Percentiles rank a stretch among this genome's conserved stretches.
Evolutionary conservation across 2,888 invertebrate species (phyloP).

Genomic region (Tribolium freemani): DNA sequence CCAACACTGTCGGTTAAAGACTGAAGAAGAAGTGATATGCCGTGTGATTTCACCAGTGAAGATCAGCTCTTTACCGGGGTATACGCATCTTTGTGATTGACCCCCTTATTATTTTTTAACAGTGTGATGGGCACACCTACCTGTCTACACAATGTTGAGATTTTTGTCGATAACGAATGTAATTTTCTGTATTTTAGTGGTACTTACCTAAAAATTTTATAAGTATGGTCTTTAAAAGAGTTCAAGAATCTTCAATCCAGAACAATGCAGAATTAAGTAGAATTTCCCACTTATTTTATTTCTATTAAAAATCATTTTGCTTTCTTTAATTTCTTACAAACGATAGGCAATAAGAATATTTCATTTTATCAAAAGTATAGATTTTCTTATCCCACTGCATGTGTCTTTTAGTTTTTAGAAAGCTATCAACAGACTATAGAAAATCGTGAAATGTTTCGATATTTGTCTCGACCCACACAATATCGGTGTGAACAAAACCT

Average conservation of each 20-base stretch:
- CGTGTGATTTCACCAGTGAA: slow-evolving; percentile 42
- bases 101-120: slow-evolving; percentile 33
- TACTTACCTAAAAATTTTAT: background rate
- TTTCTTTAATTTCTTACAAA: background rate
- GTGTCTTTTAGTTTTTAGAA: slow-evolving; percentile 9
- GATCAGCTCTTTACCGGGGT: slow-evolving; percentile 37
- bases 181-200: too few species aligned
- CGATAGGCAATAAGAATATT: background rate
- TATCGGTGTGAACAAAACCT: background rate
- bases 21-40: slow-evolving; percentile 36
- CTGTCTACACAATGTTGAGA: background rate
- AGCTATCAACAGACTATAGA: background rate
- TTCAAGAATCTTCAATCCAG: background rate
- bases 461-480: slow-evolving; percentile 6
- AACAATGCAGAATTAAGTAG: slow-evolving; percentile 10
- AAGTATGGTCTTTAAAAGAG: background rate
- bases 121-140: slow-evolving; percentile 32
- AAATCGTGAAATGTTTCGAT: slow-evolving; percentile 15
- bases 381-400: background rate
- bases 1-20: slow-evolving; percentile 40
- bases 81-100: slow-evolving; percentile 36
- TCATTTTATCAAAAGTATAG: background rate
- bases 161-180: background rate
- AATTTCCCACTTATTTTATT: slow-evolving; percentile 20
- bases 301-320: slow-evolving; percentile 22